Evolutionary conservation across 2,113 vertebrate genomes (phyloP).

Genomic region (Dipodomys stephensi): DNA sequence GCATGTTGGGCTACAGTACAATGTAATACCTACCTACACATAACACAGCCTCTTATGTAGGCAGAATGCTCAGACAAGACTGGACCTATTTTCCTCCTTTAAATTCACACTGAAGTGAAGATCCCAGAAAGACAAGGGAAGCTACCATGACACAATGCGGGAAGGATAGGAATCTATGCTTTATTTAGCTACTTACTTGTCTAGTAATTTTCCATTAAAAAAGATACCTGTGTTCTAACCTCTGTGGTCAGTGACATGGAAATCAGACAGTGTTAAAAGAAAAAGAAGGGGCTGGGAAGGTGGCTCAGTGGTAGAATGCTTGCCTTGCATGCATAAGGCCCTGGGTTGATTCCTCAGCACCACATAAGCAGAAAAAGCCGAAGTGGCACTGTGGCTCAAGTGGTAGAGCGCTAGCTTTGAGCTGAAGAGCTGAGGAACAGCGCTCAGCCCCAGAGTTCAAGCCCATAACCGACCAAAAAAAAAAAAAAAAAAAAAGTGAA

Average conservation of each 20-base stretch:
- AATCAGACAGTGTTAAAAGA: not conserved
- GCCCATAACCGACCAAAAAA: too few relatives aligned
- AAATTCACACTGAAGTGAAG: conserved; percentile 5
- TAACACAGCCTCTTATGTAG: not conserved
- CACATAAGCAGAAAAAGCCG: too few relatives aligned
- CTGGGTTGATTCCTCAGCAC: too few relatives aligned
- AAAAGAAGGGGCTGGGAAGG: not conserved
- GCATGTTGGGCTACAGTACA: not conserved
- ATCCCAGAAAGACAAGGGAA: not conserved
- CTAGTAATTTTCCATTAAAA: not conserved
- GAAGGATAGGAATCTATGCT: not conserved
- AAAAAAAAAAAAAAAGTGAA: too few relatives aligned
- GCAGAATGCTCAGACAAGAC: not conserved
- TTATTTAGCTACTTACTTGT: not conserved
- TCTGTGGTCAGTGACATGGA: too few relatives aligned
- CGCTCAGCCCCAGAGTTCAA: too few relatives aligned
- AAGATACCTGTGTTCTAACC: too few relatives aligned
- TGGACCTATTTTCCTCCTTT: not conserved
- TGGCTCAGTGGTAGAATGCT: too few relatives aligned
- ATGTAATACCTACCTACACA: not conserved
- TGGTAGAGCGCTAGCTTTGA: too few relatives aligned
- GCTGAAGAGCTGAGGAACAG: too few relatives aligned
- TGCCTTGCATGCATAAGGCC: too few relatives aligned
- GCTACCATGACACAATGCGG: not conserved
- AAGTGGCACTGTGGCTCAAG: too few relatives aligned